Evolutionary conservation across 1,140 invertebrate genomes (phyloP), one percentile per base, ranked within the genome.

Genomic region (Mycetomoellerius zeteki): DNA sequence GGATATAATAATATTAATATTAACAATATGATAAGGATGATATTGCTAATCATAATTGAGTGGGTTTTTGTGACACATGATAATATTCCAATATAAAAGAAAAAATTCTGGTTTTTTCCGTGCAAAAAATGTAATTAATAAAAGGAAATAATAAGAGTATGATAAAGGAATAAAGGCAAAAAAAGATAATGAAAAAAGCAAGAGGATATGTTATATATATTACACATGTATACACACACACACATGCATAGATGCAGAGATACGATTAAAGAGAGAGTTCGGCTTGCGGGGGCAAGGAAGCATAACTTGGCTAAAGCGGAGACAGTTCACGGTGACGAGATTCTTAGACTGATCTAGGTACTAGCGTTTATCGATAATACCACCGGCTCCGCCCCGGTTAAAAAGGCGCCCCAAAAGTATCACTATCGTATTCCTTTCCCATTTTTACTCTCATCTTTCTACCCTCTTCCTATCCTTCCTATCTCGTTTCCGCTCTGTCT

Each of bases 341-440:
- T 94, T 95, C 80, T 95, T 95, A 95, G 95, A 95, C 95, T 95
- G 95, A 95, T 95, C 94, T 94, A 95, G 94, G 94, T 95, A 95
- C 94, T 95, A 95, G 94, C 94, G 94, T 95, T 84, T 95, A 95
- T 84, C 91, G 92, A 94, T 95, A 93, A 94, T 95, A 93, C 92
- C 54, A 84, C 80, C 92, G 93, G 90, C 90, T 92, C 89, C 60
- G 87, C 86, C 89, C 90, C 88, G 84, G 90, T 86, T 87, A 87
- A 33, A 43, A 90, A 90, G 93, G 91, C 89, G 88, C 89, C 88
- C 93, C 93, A 92, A 80, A 89, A 86, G 43, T 81, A 85, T 87
- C 82, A 86, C 76, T 76, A 86, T 81, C 24, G 37, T 50, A 72
- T 67, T 43, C 19, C 19, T 33, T 47, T 60, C 24, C 37, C 3